These are phyloP conservation scores for Leucoma salicis DNA, from an alignment of 2,888 invertebrate genomes.

Conservation along the genomic window DNA sequence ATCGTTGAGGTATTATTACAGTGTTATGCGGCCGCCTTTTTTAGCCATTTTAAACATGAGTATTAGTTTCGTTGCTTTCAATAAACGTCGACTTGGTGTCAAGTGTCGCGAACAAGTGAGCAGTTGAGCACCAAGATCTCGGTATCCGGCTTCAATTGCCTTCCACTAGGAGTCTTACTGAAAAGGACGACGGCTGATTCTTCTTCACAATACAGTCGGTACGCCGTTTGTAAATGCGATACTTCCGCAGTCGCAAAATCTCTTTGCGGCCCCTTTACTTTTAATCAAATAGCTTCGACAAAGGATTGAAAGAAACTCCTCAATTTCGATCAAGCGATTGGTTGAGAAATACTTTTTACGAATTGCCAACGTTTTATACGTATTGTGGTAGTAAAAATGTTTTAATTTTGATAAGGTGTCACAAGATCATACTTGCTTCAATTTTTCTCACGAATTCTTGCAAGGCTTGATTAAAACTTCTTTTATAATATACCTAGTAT, in stretches of 20 bases:
- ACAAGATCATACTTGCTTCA: background rate
- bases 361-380: constrained; percentile 64
- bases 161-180: constrained; percentile 53
- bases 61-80: constrained; percentile 56
- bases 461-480: constrained; percentile 6
- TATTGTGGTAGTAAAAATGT: constrained; percentile 36
- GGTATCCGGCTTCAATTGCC: constrained; percentile 66
- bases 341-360: constrained; percentile 64
- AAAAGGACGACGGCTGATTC: constrained; percentile 15
- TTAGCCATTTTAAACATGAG: constrained; percentile 47
- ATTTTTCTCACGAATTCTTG: constrained; percentile 3
- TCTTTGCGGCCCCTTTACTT: constrained; percentile 73
- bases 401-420: background rate
- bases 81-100: constrained; percentile 52
- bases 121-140: constrained; percentile 45
- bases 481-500: no score
- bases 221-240: constrained; percentile 78
- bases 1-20: constrained; percentile 30
- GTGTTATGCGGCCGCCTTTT: constrained; percentile 37
- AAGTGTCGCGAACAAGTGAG: constrained; percentile 58
- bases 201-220: constrained; percentile 72
- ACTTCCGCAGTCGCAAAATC: constrained; percentile 75
- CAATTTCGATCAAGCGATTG: constrained; percentile 72
- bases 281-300: constrained; percentile 79
- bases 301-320: constrained; percentile 78